phyloP scores from a whole-genome alignment of 92 coral and sea anemone genomes.

The Zoanthus gigantus region DNA sequence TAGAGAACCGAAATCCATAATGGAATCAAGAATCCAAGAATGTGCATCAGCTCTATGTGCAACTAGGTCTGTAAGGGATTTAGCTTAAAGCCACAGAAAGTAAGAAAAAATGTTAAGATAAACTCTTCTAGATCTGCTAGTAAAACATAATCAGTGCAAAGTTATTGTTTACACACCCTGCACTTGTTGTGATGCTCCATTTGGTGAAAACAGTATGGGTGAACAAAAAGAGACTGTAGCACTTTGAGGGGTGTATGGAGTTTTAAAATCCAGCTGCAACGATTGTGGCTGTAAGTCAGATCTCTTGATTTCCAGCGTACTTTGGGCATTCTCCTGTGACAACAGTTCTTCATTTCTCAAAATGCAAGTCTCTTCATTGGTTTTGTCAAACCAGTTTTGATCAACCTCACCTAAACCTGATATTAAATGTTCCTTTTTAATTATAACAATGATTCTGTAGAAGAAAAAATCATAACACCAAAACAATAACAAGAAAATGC shows the following conservation, averaged over 20 bases:
- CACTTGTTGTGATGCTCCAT: constrained; percentile 37
- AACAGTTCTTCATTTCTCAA: background rate
- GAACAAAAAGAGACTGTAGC: constrained; percentile 22
- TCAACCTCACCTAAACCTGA: constrained; percentile 86
- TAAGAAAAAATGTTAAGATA: too few species aligned
- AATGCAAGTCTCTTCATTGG: background rate
- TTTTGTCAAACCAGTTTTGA: constrained; percentile 66
- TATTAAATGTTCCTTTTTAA: too few species aligned
- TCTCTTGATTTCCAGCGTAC: background rate
- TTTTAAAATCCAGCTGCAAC: constrained; percentile 34
- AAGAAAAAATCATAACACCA: too few species aligned
- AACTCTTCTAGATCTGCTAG: background rate
- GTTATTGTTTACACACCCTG: constrained; percentile 32
- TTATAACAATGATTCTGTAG: too few species aligned
- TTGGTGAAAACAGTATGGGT: constrained; percentile 68
- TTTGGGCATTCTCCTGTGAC: background rate
- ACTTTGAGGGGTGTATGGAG: constrained; percentile 52
- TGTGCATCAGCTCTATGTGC: too few species aligned
- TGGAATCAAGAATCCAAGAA: too few species aligned
- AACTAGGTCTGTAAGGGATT: too few species aligned
- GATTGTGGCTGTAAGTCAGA: background rate
- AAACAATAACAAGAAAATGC: too few species aligned
- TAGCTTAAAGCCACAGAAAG: too few species aligned
- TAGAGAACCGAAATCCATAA: too few species aligned
- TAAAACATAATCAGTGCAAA: background rate